phyloP scores from a whole-genome alignment of 2,113 vertebrate species.

The Aegypius monachus region DNA sequence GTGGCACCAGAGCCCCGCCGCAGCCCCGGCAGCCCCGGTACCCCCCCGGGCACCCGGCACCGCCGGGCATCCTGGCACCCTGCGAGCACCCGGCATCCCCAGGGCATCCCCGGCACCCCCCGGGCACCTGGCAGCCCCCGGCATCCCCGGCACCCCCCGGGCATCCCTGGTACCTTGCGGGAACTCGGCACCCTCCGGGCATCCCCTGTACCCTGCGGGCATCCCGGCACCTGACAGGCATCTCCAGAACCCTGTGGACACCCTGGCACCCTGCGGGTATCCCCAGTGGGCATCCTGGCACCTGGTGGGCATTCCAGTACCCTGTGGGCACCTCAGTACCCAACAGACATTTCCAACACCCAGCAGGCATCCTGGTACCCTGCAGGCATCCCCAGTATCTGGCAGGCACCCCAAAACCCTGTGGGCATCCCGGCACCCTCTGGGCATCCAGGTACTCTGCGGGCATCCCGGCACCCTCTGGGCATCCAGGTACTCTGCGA shows the following conservation, averaged over 20 bases:
- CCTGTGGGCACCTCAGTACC: background rate
- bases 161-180: background rate
- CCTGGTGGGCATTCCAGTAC: background rate
- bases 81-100: background rate
- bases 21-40: background rate
- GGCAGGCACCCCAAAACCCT: background rate
- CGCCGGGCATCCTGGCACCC: background rate
- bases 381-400: background rate
- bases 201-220: background rate
- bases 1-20: conserved; percentile 34
- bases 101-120: background rate
- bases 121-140: fast-evolving
- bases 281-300: background rate
- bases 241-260: background rate
- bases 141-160: fast-evolving
- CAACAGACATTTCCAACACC: background rate
- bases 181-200: background rate
- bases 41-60: too few relatives aligned
- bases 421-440: fast-evolving
- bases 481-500: too few relatives aligned
- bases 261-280: fast-evolving
- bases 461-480: fast-evolving
- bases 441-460: fast-evolving
- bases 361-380: too few relatives aligned
- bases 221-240: background rate